phyloP scores from a whole-genome alignment of 1,140 invertebrate species.

The Anastrepha ludens region DNA sequence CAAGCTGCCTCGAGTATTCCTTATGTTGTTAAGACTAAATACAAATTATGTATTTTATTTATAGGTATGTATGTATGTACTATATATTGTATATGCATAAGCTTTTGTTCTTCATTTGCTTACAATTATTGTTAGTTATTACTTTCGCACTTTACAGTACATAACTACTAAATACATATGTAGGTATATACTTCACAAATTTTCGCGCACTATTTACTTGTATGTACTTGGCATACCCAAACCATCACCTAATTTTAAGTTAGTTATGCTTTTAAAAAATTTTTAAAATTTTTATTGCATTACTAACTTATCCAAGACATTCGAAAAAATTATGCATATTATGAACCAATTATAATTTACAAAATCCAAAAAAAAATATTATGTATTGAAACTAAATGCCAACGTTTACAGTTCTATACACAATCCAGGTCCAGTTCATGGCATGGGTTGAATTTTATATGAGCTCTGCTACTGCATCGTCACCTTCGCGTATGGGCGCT shows the following conservation, averaged over 20 bases:
- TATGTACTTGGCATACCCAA: slow-evolving; percentile 2
- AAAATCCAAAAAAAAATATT: slow-evolving; percentile 1
- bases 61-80: background rate
- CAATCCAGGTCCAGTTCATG: background rate
- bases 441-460: slow-evolving; percentile 75
- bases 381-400: slow-evolving; percentile 35
- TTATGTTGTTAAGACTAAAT: background rate
- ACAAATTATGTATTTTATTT: background rate
- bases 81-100: background rate
- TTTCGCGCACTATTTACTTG: background rate
- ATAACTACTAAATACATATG: background rate
- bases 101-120: too few relatives aligned
- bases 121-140: too few relatives aligned
- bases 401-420: slow-evolving; percentile 43
- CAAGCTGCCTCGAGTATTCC: slow-evolving; percentile 31
- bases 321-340: background rate
- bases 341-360: background rate
- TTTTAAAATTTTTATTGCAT: background rate
- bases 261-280: background rate
- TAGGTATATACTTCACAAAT: background rate
- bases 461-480: slow-evolving; percentile 82
- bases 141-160: background rate
- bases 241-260: background rate
- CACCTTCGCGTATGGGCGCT: slow-evolving; percentile 79
- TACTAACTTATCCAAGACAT: background rate